Conservation (phyloP, 2,113 vertebrate species). For the Donacobius atricapilla region DNA sequence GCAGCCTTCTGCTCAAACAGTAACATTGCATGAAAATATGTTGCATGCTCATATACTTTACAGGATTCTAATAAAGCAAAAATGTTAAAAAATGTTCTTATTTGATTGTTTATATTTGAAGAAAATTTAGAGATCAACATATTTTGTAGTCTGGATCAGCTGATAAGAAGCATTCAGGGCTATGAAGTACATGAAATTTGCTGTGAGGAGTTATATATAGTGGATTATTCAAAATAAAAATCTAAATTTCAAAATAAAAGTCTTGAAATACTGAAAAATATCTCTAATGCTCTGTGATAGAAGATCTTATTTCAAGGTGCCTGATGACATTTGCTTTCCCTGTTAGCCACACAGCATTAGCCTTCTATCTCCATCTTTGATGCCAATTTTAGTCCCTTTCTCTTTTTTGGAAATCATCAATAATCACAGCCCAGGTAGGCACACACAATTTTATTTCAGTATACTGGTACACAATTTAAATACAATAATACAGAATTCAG, state of each 20-base stretch:
- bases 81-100: neutral
- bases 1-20: conserved; percentile 68
- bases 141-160: neutral
- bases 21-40: conserved; percentile 37
- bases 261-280: neutral
- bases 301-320: neutral
- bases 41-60: neutral
- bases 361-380: neutral
- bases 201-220: neutral
- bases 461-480: neutral
- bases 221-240: neutral
- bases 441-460: neutral
- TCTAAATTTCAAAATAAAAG: neutral
- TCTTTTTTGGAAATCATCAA: neutral
- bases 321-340: neutral
- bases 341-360: neutral
- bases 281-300: neutral
- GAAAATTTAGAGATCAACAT: neutral
- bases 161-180: neutral
- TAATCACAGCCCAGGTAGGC: neutral
- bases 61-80: neutral
- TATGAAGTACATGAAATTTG: neutral
- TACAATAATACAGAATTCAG: neutral
- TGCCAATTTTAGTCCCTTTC: neutral
- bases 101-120: neutral